These are phyloP conservation scores for Mystacornis crossleyi DNA, from an alignment of 2,113 vertebrate species.

Conservation along the genomic window DNA sequence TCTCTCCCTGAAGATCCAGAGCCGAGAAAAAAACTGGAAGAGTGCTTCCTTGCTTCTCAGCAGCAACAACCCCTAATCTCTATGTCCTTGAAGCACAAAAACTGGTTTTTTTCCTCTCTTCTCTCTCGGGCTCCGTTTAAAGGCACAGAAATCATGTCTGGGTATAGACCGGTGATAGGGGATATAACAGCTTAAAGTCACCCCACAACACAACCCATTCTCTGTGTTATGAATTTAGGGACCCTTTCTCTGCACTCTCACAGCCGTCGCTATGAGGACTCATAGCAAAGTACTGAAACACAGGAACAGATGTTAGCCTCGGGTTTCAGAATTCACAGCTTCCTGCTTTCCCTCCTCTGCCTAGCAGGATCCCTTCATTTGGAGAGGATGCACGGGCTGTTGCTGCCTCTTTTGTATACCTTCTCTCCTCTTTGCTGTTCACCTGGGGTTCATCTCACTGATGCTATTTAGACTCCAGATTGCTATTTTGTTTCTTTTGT, in stretches of 20 bases:
- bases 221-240: not conserved
- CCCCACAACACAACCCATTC: too few species aligned
- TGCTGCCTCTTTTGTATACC: not conserved
- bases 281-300: not conserved
- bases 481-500: not conserved
- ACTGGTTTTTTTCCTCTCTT: too few species aligned
- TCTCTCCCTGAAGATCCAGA: too few species aligned
- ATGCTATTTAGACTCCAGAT: not conserved
- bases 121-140: too few species aligned
- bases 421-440: not conserved
- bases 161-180: too few species aligned
- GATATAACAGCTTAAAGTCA: too few species aligned
- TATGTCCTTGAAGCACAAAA: too few species aligned
- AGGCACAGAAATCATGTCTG: too few species aligned
- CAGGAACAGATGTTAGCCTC: not conserved
- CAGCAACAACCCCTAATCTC: too few species aligned
- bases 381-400: not conserved
- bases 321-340: not conserved
- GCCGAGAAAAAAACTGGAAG: too few species aligned
- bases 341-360: not conserved
- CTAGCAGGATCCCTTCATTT: not conserved
- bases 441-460: not conserved
- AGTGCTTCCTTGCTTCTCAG: too few species aligned
- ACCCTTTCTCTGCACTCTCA: not conserved
- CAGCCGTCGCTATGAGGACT: not conserved